Percentiles rank a stretch among this genome's conserved stretches.
phyloP scores from a whole-genome alignment of 2,888 invertebrate genomes.

The Chouioia cunea region DNA sequence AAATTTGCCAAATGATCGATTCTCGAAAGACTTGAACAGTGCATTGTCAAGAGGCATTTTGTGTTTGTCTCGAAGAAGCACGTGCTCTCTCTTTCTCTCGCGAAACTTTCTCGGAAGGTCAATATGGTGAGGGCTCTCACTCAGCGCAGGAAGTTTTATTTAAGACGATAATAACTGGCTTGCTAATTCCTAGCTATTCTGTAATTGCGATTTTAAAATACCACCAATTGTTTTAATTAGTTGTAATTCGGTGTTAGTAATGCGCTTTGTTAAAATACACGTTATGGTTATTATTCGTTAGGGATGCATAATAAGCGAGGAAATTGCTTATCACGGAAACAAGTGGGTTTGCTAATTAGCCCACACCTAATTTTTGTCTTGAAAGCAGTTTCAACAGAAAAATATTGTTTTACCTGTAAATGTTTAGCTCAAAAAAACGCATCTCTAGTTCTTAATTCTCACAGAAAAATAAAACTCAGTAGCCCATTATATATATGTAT shows the following conservation, averaged over 20 bases:
- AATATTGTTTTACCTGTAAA: no score
- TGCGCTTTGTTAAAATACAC: neutral
- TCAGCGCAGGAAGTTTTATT: conserved; percentile 14
- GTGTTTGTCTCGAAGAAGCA: conserved; percentile 5
- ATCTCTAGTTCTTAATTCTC: no score
- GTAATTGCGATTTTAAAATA: conserved; percentile 15
- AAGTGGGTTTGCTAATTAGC: no score
- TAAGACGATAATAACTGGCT: conserved; percentile 26
- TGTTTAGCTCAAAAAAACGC: no score
- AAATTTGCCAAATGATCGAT: conserved; percentile 13
- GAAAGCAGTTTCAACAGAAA: no score
- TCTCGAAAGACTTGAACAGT: conserved; percentile 3
- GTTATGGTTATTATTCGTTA: no score
- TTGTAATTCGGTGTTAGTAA: neutral
- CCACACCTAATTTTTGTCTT: no score
- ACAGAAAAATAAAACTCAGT: no score
- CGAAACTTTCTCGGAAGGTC: conserved; percentile 42
- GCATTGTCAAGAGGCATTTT: conserved; percentile 1
- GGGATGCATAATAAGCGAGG: no score
- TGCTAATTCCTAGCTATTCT: neutral
- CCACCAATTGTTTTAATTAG: neutral
- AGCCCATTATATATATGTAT: no score
- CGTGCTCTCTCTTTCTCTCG: conserved; percentile 4
- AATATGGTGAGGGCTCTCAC: conserved; percentile 19
- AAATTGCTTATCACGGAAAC: no score